Percentiles rank a stretch among this genome's conserved stretches.
phyloP scores from a whole-genome alignment of 2,113 vertebrate genomes.

The Pituophis catenifer region DNA sequence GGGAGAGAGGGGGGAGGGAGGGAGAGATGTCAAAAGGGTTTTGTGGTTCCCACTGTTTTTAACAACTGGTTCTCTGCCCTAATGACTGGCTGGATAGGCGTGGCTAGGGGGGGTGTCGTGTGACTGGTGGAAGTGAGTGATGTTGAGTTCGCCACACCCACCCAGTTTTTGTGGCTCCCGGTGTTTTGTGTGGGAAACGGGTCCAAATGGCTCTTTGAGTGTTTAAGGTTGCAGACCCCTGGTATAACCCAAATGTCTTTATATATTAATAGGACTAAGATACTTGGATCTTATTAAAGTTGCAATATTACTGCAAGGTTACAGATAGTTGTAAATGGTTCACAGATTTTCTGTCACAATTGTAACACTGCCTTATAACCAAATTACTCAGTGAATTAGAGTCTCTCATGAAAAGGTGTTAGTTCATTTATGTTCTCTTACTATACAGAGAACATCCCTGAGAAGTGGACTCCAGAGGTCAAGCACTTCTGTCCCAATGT shows the following conservation, averaged over 20 bases:
- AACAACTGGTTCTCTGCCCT: too few relatives aligned
- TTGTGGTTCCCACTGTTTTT: too few relatives aligned
- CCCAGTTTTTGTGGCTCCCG: too few relatives aligned
- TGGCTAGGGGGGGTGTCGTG: too few relatives aligned
- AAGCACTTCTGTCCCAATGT: slow-evolving; percentile 98
- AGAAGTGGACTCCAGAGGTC: slow-evolving; percentile 98
- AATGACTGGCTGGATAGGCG: too few relatives aligned
- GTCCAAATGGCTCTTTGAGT: too few relatives aligned
- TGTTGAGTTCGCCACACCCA: too few relatives aligned
- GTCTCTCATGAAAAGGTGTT: not conserved
- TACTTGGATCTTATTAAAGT: not conserved
- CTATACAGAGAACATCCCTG: slow-evolving; percentile 90
- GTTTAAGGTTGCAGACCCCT: too few relatives aligned
- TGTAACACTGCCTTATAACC: not conserved
- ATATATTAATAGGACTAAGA: not conserved
- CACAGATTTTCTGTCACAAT: not conserved
- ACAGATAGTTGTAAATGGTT: not conserved
- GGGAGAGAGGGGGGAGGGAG: too few relatives aligned
- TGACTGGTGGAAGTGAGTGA: too few relatives aligned
- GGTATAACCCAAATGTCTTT: not conserved
- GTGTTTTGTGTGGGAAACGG: too few relatives aligned
- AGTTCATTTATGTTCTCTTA: not conserved
- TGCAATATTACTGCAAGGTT: not conserved
- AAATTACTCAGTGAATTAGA: not conserved
- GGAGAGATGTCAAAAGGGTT: too few relatives aligned